Evolutionary conservation across 2,113 vertebrate species (phyloP), one percentile per base, ranked within the genome.

Genomic region (Plecturocebus donacophilus): DNA sequence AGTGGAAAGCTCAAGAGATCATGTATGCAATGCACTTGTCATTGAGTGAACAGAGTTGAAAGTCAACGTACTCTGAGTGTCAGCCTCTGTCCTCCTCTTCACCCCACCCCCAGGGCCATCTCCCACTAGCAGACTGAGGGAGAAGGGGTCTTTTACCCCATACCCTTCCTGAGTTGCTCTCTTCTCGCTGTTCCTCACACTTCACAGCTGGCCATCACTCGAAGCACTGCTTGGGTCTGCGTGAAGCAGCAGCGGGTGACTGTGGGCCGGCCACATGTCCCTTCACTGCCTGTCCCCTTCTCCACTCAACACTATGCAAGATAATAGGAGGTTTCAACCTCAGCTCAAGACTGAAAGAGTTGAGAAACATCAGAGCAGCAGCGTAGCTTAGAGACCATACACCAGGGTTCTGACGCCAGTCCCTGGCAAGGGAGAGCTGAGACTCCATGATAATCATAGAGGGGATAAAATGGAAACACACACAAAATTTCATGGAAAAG

Each of bases 311-410:
- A 47, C n/a, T 32, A 38, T 35, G 7, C 8, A 52, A 23, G 64
- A 19, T 6, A 30, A 1, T 2, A 23, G 1, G 6, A 70, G 11
- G 9, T 9, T 8, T 8, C 42, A 12, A 35, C 35, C 58, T 88
- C 76, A 2, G 12, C 45, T 38, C 2, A 0, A 27, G 14, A 45
- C 58, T 20, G 20, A 5, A 32, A 11, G 1, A 2, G 16, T 35
- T 10, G 12, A 9, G 77, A 84, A 11, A 10, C 17, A 20, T 23
- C 7, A 5, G 58, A 17, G 40, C 9, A 4, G 27, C 23, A 0
- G 14, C 0, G 0, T 6, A 13, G 35, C 14, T 32, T 8, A 4
- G 23, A 66, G 27, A 25, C 7, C 40, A 20, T 1, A 1, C 0
- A 10, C 8, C 45, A n/a, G 11, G 45, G 17, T 17, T 49, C 73